phyloP scores from a whole-genome alignment of 2,797 vertebrate genomes.

The Anniella stebbinsi region DNA sequence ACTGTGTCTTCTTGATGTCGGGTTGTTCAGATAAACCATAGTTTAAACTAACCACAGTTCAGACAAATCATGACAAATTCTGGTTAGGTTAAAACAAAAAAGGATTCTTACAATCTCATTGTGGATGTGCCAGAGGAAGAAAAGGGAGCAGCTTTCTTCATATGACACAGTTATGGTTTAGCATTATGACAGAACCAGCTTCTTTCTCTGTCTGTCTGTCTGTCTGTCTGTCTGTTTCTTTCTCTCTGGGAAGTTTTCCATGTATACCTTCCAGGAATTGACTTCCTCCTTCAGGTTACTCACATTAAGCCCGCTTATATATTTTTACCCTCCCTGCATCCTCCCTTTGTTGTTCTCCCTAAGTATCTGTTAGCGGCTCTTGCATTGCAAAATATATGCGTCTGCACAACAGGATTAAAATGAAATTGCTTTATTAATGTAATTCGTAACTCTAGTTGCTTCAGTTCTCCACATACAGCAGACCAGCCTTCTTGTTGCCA shows the following conservation, averaged over 20 bases:
- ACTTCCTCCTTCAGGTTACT: background rate
- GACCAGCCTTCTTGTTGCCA: constrained; percentile 22
- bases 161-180: background rate
- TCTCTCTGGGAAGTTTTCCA: background rate
- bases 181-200: background rate
- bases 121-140: background rate
- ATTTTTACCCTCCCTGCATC: background rate
- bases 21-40: background rate
- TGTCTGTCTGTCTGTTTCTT: background rate
- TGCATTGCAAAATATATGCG: background rate
- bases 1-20: background rate
- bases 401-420: background rate
- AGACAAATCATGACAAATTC: background rate
- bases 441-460: background rate
- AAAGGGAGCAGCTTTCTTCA: background rate
- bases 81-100: background rate
- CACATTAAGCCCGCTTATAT: background rate
- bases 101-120: background rate
- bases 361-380: background rate
- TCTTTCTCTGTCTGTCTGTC: background rate
- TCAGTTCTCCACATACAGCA: background rate
- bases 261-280: background rate
- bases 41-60: background rate
- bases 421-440: constrained; percentile 9
- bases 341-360: background rate